A percentile compares a stretch with the other conserved stretches of the same genome.
Conservation (phyloP, 1,140 invertebrate species). For the Tachypleus tridentatus region DNA sequence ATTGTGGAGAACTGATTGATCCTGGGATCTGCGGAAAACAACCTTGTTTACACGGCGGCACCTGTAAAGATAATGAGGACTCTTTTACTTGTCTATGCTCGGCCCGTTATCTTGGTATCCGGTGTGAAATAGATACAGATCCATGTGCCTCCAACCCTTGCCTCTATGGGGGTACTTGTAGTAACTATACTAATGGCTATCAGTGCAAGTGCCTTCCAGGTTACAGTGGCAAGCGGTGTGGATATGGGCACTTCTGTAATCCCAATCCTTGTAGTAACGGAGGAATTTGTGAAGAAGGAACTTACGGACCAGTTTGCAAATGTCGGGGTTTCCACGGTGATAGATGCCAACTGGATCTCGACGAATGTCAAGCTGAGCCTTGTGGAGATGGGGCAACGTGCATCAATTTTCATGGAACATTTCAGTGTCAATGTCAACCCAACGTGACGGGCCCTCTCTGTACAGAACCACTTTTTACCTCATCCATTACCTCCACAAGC, state of each 20-base stretch:
- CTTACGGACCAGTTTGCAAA: slow-evolving; percentile 26
- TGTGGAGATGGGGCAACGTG: slow-evolving; percentile 58
- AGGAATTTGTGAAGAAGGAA: slow-evolving; percentile 35
- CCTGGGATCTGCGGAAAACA: slow-evolving; percentile 73
- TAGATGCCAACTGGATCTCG: slow-evolving; percentile 28
- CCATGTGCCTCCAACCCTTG: slow-evolving; percentile 81
- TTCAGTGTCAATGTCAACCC: slow-evolving; percentile 54
- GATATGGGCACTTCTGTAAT: slow-evolving; percentile 51
- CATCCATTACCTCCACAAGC: slow-evolving; percentile 46
- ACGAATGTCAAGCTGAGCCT: slow-evolving; percentile 50
- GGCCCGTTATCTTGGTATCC: slow-evolving; percentile 55
- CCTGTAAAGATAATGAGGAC: slow-evolving; percentile 37
- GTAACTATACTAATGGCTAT: slow-evolving; percentile 28
- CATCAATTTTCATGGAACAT: slow-evolving; percentile 61
- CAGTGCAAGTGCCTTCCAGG: slow-evolving; percentile 51
- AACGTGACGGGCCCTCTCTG: slow-evolving; percentile 57
- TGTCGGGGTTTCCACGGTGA: slow-evolving; percentile 29
- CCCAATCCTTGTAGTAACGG: slow-evolving; percentile 38
- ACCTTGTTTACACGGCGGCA: slow-evolving; percentile 73
- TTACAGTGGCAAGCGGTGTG: slow-evolving; percentile 48
- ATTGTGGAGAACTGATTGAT: slow-evolving; percentile 46
- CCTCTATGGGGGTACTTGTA: slow-evolving; percentile 64
- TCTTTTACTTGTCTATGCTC: slow-evolving; percentile 57
- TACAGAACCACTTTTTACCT: slow-evolving; percentile 39
- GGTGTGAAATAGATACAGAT: slow-evolving; percentile 74